phyloP scores from a whole-genome alignment of 2,113 vertebrate genomes.

The Coptodon bakossiorum region DNA sequence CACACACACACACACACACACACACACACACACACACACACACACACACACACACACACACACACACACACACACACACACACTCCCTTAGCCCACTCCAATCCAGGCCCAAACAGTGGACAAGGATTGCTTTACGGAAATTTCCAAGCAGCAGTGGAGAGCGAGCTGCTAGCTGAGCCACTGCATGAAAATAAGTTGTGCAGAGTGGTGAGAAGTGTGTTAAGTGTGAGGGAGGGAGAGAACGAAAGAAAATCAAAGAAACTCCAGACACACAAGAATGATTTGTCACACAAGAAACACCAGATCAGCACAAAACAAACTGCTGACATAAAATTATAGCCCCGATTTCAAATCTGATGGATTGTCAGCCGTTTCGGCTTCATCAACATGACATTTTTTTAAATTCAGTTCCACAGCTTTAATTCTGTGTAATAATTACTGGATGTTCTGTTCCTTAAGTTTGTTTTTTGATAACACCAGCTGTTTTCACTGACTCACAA shows the following conservation, averaged over 20 bases:
- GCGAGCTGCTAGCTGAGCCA: not conserved
- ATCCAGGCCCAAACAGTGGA: conserved; percentile 25
- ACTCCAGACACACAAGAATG: not conserved
- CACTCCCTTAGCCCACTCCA: not conserved
- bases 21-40: too few species aligned
- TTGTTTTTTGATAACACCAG: not conserved
- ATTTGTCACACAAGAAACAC: not conserved
- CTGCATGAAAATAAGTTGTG: conserved; percentile 38
- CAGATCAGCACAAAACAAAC: conserved; percentile 1
- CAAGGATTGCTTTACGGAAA: conserved; percentile 61
- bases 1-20: too few species aligned
- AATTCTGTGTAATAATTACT: not conserved
- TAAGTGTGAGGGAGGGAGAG: not conserved
- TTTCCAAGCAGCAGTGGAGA: conserved; percentile 46
- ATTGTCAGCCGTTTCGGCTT: not conserved
- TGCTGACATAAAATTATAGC: not conserved
- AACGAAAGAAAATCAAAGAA: not conserved
- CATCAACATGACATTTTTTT: not conserved
- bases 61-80: not conserved
- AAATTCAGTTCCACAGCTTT: not conserved
- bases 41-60: not conserved
- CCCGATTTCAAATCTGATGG: not conserved
- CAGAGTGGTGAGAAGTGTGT: not conserved
- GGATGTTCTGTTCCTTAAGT: not conserved
- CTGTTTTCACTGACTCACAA: not conserved